These are phyloP conservation scores for Rattus rattus DNA, from an alignment of 2,113 vertebrate genomes.

Conservation along the genomic window DNA sequence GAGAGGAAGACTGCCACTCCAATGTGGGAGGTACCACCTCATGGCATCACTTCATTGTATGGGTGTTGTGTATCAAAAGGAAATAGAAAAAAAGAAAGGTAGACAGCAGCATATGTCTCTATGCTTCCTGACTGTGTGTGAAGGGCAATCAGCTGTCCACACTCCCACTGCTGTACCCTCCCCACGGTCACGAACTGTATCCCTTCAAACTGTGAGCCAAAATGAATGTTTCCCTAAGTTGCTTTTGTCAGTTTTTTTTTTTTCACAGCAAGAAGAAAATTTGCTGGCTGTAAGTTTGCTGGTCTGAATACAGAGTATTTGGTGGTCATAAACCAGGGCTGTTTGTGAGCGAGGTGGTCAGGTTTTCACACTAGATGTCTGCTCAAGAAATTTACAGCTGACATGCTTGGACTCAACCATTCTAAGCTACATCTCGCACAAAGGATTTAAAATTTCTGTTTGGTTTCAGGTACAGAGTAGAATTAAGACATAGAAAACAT, in stretches of 20 bases:
- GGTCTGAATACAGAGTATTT: not conserved
- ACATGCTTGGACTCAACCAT: not conserved
- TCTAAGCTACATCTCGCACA: not conserved
- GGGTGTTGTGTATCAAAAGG: not conserved
- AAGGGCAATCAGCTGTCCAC: not conserved
- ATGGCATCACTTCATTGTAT: not conserved
- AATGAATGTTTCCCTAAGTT: not conserved
- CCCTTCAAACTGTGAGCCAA: not conserved
- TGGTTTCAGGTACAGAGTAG: not conserved
- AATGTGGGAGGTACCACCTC: not conserved
- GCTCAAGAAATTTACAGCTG: not conserved
- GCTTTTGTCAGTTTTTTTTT: not conserved
- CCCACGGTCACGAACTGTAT: not conserved
- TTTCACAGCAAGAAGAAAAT: not conserved
- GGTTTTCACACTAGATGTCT: not conserved
- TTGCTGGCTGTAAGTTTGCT: no score
- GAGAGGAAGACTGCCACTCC: not conserved
- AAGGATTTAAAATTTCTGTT: not conserved
- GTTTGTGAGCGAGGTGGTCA: not conserved
- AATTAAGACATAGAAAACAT: not conserved
- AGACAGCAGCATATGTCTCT: accelerated
- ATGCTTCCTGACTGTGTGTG: not conserved
- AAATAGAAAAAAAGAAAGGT: not conserved
- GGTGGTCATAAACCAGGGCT: not conserved
- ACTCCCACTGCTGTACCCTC: not conserved